Evolutionary conservation across 2,888 invertebrate species (phyloP).

Genomic region (Agrilus biguttatus): DNA sequence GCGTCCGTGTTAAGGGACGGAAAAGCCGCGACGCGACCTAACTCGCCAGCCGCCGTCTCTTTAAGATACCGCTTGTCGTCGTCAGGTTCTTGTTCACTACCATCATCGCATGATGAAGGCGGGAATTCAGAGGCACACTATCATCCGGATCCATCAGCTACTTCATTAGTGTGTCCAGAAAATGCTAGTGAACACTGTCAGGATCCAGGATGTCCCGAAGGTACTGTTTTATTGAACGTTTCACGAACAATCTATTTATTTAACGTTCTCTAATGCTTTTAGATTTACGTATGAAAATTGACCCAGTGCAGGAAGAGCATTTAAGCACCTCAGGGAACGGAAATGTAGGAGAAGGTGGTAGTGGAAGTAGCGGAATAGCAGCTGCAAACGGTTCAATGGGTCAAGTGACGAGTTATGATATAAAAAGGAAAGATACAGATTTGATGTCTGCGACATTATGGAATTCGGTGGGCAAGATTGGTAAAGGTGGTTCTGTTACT

Average conservation of each 20-base stretch:
- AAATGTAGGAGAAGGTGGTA: slow-evolving; percentile 8
- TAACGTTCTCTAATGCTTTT: slow-evolving; percentile 19
- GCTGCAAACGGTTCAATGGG: slow-evolving; percentile 37
- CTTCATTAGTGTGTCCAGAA: slow-evolving; percentile 35
- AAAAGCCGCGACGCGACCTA: slow-evolving; percentile 36
- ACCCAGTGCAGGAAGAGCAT: slow-evolving; percentile 30
- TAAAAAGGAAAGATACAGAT: slow-evolving; percentile 24
- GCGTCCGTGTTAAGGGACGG: slow-evolving; percentile 56
- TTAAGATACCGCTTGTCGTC: slow-evolving; percentile 32
- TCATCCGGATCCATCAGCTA: slow-evolving; percentile 35
- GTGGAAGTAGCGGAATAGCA: slow-evolving; percentile 27
- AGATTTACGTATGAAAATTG: slow-evolving; percentile 68
- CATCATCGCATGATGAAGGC: slow-evolving; percentile 39
- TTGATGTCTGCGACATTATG: slow-evolving; percentile 38
- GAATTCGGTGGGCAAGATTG: slow-evolving; percentile 39
- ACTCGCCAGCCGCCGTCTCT: slow-evolving; percentile 28
- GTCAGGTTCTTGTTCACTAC: slow-evolving; percentile 31
- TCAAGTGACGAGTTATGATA: slow-evolving; percentile 36
- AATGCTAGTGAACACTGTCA: slow-evolving; percentile 24
- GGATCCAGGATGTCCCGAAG: slow-evolving; percentile 36
- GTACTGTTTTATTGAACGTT: slow-evolving; percentile 17
- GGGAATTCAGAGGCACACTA: slow-evolving; percentile 38
- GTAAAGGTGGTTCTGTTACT: slow-evolving; percentile 64
- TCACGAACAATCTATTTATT: neutral
- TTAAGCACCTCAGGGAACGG: slow-evolving; percentile 25